Percentiles rank a stretch among this genome's conserved stretches.
phyloP scores from a whole-genome alignment of 64 coral and sea anemone genomes.

The Dendrophyllia cribrosa region DNA sequence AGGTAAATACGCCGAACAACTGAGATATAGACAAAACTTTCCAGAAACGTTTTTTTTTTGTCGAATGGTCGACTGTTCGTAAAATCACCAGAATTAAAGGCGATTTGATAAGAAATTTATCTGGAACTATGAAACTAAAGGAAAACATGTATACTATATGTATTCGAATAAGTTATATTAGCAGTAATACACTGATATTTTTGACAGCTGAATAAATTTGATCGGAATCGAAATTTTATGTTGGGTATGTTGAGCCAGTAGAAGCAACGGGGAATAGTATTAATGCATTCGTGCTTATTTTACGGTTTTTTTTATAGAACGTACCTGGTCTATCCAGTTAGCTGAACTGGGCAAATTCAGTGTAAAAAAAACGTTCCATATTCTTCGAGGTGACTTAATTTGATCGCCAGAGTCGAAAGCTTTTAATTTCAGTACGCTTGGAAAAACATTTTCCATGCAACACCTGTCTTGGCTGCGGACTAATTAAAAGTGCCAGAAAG shows the following conservation, averaged over 20 bases:
- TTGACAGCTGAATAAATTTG: background rate
- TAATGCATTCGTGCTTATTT: background rate
- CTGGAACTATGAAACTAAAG: no score
- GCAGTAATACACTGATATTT: background rate
- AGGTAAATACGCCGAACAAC: background rate
- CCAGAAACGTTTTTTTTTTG: background rate
- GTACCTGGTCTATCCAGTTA: conserved; percentile 4
- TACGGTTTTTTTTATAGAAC: background rate
- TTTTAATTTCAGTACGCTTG: background rate
- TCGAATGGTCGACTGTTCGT: background rate
- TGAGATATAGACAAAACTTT: background rate
- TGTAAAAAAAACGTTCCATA: background rate
- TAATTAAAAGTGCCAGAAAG: conserved; percentile 20
- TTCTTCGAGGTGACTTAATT: background rate
- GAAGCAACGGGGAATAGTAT: background rate
- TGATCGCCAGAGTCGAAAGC: background rate
- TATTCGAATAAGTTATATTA: background rate
- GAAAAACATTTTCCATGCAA: background rate
- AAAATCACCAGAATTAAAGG: background rate
- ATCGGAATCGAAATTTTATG: no score
- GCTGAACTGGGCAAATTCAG: background rate
- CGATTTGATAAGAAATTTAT: background rate
- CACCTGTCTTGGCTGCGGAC: background rate
- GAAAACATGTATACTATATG: no score
- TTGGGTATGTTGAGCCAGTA: background rate